phyloP scores from a whole-genome alignment of 2,797 vertebrate species.

The Oreochromis mossambicus region DNA sequence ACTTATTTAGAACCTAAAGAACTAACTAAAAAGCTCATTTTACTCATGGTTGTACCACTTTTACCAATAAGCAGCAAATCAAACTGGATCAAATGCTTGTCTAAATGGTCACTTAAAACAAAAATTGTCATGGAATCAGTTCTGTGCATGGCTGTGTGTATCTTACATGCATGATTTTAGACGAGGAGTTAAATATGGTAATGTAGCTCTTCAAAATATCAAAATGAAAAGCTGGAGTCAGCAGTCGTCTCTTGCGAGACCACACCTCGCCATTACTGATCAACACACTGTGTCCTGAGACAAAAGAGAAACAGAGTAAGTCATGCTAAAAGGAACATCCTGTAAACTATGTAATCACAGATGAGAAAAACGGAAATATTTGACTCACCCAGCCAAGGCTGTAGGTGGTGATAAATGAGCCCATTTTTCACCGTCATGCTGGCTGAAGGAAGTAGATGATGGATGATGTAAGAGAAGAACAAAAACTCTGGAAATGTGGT shows the following conservation, averaged over 20 bases:
- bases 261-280: conserved; percentile 82
- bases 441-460: conserved; percentile 59
- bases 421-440: conserved; percentile 84
- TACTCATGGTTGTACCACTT: background rate
- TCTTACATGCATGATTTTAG: conserved; percentile 80
- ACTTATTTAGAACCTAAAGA: fast-evolving
- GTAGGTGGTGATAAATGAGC: conserved; percentile 84
- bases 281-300: conserved; percentile 82
- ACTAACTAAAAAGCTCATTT: fast-evolving
- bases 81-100: background rate
- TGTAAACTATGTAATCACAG: background rate
- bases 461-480: fast-evolving
- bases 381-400: conserved; percentile 88
- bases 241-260: conserved; percentile 78
- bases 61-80: background rate
- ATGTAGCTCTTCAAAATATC: conserved; percentile 84
- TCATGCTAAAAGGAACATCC: too few relatives aligned
- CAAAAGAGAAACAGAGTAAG: fast-evolving
- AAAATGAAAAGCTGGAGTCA: conserved; percentile 88
- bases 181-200: conserved; percentile 78
- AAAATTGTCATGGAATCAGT: fast-evolving
- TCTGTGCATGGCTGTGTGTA: background rate
- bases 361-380: background rate
- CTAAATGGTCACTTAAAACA: background rate
- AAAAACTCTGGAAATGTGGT: background rate